Conservation (phyloP, 2,888 invertebrate genomes). For the Acleris sparsana region DNA sequence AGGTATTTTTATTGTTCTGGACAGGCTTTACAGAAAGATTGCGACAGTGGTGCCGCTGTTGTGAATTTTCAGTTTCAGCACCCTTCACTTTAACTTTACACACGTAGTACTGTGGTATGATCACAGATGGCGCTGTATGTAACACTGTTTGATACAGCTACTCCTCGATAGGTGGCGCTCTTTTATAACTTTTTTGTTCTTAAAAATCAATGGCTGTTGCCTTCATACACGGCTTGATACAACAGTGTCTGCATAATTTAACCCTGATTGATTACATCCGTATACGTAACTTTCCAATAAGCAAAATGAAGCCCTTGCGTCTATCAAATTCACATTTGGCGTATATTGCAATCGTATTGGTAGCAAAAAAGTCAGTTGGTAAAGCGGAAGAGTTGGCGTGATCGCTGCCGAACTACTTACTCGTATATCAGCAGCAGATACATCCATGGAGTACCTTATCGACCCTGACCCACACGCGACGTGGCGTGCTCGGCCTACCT, state of each 20-base stretch:
- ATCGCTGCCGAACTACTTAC: slow-evolving; percentile 52
- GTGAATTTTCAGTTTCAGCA: slow-evolving; percentile 20
- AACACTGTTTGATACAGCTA: slow-evolving; percentile 48
- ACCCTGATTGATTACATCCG: too few relatives aligned
- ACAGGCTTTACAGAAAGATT: too few relatives aligned
- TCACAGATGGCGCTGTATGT: slow-evolving; percentile 56
- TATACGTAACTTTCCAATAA: slow-evolving; percentile 5
- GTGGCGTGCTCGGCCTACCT: slow-evolving; percentile 58
- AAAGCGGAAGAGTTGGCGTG: slow-evolving; percentile 22
- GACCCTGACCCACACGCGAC: slow-evolving; percentile 69
- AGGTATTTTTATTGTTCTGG: too few relatives aligned
- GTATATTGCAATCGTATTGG: slow-evolving; percentile 6
- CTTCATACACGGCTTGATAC: too few relatives aligned
- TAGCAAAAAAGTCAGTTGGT: slow-evolving; percentile 7
- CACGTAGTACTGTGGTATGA: slow-evolving; percentile 11
- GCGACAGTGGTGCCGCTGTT: slow-evolving; percentile 18
- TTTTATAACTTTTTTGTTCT: too few relatives aligned
- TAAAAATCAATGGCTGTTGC: too few relatives aligned
- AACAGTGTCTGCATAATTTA: too few relatives aligned
- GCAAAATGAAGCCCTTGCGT: neutral
- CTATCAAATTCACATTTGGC: slow-evolving; percentile 5
- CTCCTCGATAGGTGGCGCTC: slow-evolving; percentile 55
- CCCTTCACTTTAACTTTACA: slow-evolving; percentile 9
- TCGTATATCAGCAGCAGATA: slow-evolving; percentile 49
- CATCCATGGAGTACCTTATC: slow-evolving; percentile 37